These are phyloP conservation scores for Meghimatium bilineatum DNA, from an alignment of 2,888 invertebrate species.

Conservation along the genomic window DNA sequence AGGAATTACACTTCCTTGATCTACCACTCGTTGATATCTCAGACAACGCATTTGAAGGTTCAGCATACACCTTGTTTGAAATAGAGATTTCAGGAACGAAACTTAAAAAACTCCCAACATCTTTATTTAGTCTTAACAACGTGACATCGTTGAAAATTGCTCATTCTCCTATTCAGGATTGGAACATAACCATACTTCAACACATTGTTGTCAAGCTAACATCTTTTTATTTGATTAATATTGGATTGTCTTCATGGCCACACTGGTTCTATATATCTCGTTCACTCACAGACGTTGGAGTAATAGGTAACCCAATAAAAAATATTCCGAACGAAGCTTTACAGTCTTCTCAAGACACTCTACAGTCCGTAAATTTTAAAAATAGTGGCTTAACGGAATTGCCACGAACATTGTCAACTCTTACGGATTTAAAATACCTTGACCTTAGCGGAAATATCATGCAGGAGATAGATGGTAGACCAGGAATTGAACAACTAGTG, in stretches of 20 bases:
- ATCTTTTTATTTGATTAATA: neutral
- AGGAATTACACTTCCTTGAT: neutral
- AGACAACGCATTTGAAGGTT: neutral
- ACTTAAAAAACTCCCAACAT: neutral
- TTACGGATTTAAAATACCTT: neutral
- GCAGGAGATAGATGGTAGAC: neutral
- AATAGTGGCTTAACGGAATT: neutral
- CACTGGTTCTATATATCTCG: neutral
- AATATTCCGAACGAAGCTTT: neutral
- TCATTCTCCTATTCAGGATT: neutral
- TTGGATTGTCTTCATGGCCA: conserved; percentile 1
- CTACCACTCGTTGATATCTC: neutral
- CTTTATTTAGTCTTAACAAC: neutral
- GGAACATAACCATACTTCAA: neutral
- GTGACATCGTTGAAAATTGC: neutral
- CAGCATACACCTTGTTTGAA: neutral
- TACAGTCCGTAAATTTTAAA: neutral
- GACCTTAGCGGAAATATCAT: neutral
- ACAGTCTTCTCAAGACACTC: neutral
- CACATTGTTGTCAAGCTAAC: neutral
- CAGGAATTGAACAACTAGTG: neutral
- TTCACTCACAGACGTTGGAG: neutral
- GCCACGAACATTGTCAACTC: neutral
- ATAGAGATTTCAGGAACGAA: neutral
- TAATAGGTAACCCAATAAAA: neutral